A percentile compares a stretch with the other conserved stretches of the same genome.
Conservation (phyloP, 1,140 invertebrate genomes). For the Tetraneura akinire region DNA sequence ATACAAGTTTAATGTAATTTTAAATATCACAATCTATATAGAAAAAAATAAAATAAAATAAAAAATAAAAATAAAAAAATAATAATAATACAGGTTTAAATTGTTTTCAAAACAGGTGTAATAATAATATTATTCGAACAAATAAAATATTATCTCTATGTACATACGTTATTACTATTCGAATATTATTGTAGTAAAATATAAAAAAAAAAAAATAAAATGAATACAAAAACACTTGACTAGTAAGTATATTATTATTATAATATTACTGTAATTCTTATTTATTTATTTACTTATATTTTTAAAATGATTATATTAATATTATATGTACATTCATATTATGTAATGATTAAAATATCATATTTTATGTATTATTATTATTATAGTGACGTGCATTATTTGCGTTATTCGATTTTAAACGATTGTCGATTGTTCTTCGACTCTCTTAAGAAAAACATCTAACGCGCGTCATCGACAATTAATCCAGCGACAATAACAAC, state of each 20-base stretch:
- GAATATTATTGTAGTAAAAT: too few relatives aligned
- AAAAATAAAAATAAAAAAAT: neutral
- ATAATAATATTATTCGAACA: slow-evolving; percentile 3
- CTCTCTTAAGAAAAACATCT: neutral
- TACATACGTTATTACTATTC: too few relatives aligned
- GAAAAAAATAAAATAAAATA: too few relatives aligned
- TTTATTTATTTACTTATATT: too few relatives aligned
- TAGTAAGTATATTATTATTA: slow-evolving; percentile 32
- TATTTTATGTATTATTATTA: too few relatives aligned
- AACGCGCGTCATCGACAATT: neutral
- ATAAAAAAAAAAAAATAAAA: slow-evolving; percentile 14
- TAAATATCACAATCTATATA: slow-evolving; percentile 39
- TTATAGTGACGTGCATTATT: neutral
- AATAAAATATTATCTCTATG: slow-evolving; percentile 15
- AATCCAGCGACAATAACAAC: neutral
- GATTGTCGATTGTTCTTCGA: neutral
- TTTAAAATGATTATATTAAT: too few relatives aligned
- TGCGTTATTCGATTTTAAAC: neutral
- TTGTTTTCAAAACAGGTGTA: slow-evolving; percentile 18
- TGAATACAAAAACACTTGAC: slow-evolving; percentile 28
- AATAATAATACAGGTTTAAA: slow-evolving; percentile 1
- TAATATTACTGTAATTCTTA: neutral
- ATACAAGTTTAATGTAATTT: neutral
- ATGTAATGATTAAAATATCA: neutral
- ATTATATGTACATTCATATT: slow-evolving; percentile 16